Evolutionary conservation across 2,888 invertebrate species (phyloP), one percentile per base, ranked within the genome.

Genomic region (Agrotis clavis): DNA sequence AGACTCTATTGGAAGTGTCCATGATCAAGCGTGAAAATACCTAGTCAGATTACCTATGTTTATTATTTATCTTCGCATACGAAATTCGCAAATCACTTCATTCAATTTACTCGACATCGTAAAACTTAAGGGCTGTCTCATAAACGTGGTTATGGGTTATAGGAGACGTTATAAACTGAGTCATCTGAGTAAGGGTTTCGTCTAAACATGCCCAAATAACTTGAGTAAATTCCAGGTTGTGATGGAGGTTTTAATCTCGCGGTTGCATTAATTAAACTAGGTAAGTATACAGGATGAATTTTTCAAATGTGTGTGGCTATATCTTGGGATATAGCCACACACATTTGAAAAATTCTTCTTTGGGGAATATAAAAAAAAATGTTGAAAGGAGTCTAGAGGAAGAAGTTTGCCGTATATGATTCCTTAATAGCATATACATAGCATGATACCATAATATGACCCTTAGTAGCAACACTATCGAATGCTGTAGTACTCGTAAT

Each of bases 101-200:
- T 78, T 81, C 79, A 82, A 81, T 82, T 86, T 82, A 83, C 77
- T 78, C 68, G 74, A 78, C 66, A 82, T 86, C 90, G 89, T 92
- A 89, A 91, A 91, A 88, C 85, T 88, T 89, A 89, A 90, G 87
- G 90, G 82, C 77, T 75, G 86, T 72, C 85, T 84, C 88, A 87
- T 91, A 90, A 90, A 90, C 87, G 83, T 81, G 76, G 87, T 90
- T 89, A 91, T 90, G 88, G 87, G 83, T 86, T 85, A 87, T 86
- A 81, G 87, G 88, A 86, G 83, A 83, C 86, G 86, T 88, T 90
- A 91, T 90, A 86, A 90, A 87, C 87, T 81, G 77, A 79, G 72
- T 13, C 45, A 16, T 21, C 60, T 35, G 83, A 85, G 83, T 82
- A 74, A 82, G 84, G 82, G 84, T 80, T 86, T 87, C 25, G 56